Evolutionary conservation across 2,113 vertebrate species (phyloP), one percentile per base, ranked within the genome.

Genomic region (Variabilichromis moorii): DNA sequence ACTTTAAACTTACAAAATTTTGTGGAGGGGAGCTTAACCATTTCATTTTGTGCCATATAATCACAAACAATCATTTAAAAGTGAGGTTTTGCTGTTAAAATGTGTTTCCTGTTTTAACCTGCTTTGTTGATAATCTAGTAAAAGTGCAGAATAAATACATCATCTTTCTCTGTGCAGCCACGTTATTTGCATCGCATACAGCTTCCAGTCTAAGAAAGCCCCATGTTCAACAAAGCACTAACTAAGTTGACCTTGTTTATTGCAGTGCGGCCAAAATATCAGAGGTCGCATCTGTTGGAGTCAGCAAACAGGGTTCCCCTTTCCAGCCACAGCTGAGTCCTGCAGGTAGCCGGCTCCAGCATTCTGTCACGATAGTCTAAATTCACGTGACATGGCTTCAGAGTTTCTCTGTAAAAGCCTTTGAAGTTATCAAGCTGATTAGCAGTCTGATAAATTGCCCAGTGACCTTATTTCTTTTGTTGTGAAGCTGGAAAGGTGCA

Each of bases 391-490:
- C 33, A 24, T 9, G 40, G 33, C 73, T 84, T 79, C 55, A 63
- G 33, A 54, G 45, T 55, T 54, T 57, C 66, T 31, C 80, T 47
- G 40, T 59, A 71, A 9, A 47, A 71, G 26, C 7, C 3, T 68
- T 21, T 37, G 35, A 68, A 68, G 63, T 50, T 45, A 45, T 53
- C 61, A 47, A 37, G 42, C 73, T 66, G 81, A 88, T 88, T 81
- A 88, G 83, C 80, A 53, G 61, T 40, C 76, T 57, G 37, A 88
- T 81, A 42, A 90, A 80, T n/a, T 57, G 26, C 4, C 16, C 9
- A 31, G 50, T 11, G 50, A 61, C 12, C 4, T 35, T 35, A 26
- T 11, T 26, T 28, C 4, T 57, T 81, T 19, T 84, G 14, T 51
- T 19, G 28, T 80, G 31, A 24, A 24, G 40, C 66, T 59, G 17